Base-by-base conservation (phyloP, 2,888 invertebrate genomes). In the Antheraea assamensis region DNA sequence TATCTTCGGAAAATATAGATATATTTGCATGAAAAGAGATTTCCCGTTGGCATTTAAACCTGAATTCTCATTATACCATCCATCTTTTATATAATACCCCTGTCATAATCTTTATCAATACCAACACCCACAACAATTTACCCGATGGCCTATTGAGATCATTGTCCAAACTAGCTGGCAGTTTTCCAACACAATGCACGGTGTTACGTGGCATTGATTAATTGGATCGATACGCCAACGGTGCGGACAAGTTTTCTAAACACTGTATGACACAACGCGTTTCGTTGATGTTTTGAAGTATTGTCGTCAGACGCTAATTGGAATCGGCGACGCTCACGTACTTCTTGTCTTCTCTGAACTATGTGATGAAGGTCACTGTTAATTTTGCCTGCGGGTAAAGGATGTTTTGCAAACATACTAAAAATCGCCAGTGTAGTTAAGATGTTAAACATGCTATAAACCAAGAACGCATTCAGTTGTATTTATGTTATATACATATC, bases 91-190 rank as follows among this genome's bases (percentile, higher is more conserved):
- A 15, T 52, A 71, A 71, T 52, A 17, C 35, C 24, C 8, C 30
- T 71, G 71, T 58, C 58, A 55, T 52, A 71, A 71, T 31, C 10
- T 31, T 15, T 70, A 35, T 42, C 55, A 42, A 70, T 49, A 70
- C 21, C n/a, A n/a, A 64, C 19, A 64, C 19, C 21, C 24, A 30
- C 27, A 66, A 52, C 78, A 74, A 77, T 75, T 78, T 75, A 72
- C 75, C 71, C 66, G 72, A 72, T 70, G 75, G 72, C 71, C 70
- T 72, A 75, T 76, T 78, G 75, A 76, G 72, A 72, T 75, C 76
- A 72, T 72, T 73, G 71, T 74, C 76, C 68, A 58, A 70, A 30
- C 73, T 24, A 35, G 66, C 55, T 74, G 74, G 66, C 71, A n/a
- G 71, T 74, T 66, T 72, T 74, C 74, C 74, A 74, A 71, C 74